Percentiles rank a stretch among this genome's conserved stretches.
Conservation (phyloP, 2,113 vertebrate species). For the Platanista minor region DNA sequence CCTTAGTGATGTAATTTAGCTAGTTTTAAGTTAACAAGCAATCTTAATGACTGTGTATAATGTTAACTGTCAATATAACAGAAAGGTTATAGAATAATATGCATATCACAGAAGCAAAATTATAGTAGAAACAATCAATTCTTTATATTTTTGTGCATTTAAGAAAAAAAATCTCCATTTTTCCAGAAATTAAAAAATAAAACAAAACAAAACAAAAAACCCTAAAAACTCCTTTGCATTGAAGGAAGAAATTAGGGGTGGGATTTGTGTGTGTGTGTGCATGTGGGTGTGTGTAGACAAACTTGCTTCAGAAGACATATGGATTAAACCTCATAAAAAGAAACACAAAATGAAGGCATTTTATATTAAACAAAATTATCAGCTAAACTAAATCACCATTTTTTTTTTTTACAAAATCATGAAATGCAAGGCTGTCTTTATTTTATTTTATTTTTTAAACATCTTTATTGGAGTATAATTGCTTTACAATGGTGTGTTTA, state of each 20-base stretch:
- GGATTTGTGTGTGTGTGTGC: background rate
- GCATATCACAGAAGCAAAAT: background rate
- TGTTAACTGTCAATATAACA: background rate
- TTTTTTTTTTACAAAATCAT: background rate
- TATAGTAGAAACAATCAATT: background rate
- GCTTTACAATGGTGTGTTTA: no score
- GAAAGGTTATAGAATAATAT: conserved; percentile 32
- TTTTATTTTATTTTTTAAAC: no score
- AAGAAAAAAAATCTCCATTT: background rate
- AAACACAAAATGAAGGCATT: background rate
- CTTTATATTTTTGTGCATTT: background rate
- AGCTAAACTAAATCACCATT: background rate
- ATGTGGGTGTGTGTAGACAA: background rate
- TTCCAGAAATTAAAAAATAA: conserved; percentile 6
- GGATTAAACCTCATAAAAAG: background rate
- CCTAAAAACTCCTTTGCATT: background rate
- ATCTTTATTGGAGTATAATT: no score
- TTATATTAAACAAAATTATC: background rate
- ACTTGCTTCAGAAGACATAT: background rate
- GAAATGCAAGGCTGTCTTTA: no score
- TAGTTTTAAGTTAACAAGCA: conserved; percentile 43
- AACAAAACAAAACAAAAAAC: background rate
- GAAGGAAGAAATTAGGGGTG: background rate
- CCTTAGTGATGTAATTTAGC: conserved; percentile 31
- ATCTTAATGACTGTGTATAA: conserved; percentile 10